A percentile compares a stretch with the other conserved stretches of the same genome.
phyloP scores from a whole-genome alignment of 2,113 vertebrate genomes.

The Neotoma lepida region DNA sequence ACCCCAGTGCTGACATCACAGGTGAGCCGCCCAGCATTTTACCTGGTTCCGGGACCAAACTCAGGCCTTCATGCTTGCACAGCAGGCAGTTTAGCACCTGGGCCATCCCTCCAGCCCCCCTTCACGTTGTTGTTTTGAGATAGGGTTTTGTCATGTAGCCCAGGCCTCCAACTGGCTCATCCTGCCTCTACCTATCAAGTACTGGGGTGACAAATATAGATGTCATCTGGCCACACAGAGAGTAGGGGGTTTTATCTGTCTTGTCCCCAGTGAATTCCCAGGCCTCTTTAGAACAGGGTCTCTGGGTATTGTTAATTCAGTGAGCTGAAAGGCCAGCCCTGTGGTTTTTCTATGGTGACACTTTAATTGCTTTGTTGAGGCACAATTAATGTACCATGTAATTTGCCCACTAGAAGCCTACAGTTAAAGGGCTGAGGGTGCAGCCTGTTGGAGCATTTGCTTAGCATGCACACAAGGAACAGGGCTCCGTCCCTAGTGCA shows the following conservation, averaged over 20 bases:
- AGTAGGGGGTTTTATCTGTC: not conserved
- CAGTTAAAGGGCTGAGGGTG: not conserved
- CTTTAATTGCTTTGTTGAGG: slow-evolving; percentile 3
- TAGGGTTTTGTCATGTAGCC: not conserved
- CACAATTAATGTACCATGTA: not conserved
- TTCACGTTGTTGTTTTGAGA: no score
- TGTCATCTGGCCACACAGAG: not conserved
- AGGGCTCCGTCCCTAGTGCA: not conserved
- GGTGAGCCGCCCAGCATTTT: not conserved
- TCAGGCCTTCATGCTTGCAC: no score
- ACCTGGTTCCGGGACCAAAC: not conserved
- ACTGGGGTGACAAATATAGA: not conserved
- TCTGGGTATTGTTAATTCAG: not conserved
- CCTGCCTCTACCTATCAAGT: not conserved
- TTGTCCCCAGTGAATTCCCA: not conserved
- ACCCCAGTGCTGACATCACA: not conserved
- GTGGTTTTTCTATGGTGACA: not conserved
- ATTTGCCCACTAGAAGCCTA: not conserved
- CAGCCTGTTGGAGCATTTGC: not conserved
- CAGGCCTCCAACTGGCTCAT: not conserved
- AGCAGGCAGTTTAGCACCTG: not conserved
- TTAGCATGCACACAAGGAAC: not conserved
- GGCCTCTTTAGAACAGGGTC: not conserved
- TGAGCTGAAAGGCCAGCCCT: not conserved
- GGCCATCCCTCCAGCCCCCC: not conserved